These are phyloP conservation scores for Galago senegalensis DNA, from an alignment of 2,797 vertebrate genomes.

Conservation along the genomic window DNA sequence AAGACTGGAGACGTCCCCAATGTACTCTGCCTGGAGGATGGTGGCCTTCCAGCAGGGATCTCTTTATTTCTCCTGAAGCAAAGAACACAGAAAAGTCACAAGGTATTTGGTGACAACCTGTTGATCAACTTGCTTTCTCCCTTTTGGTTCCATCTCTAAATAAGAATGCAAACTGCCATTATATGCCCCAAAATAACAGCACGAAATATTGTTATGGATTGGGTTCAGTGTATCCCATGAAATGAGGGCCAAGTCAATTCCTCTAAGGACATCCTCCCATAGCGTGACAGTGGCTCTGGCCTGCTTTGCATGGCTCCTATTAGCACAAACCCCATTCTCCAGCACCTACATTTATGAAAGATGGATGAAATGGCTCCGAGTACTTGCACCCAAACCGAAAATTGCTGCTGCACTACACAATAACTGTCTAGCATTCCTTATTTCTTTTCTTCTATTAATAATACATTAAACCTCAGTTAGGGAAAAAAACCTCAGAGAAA, in stretches of 20 bases:
- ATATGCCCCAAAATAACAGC: neutral
- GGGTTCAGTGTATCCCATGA: neutral
- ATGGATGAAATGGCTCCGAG: slow-evolving; percentile 43
- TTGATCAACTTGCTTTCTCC: neutral
- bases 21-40: neutral
- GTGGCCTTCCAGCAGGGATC: neutral
- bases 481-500: slow-evolving; percentile 60
- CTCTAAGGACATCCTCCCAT: neutral
- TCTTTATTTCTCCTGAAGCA: neutral
- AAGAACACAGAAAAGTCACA: neutral
- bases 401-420: slow-evolving; percentile 16
- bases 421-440: slow-evolving; percentile 5
- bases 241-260: neutral
- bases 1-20: neutral
- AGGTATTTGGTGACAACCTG: neutral
- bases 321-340: neutral
- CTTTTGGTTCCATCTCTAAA: neutral
- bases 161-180: slow-evolving; percentile 1
- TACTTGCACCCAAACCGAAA: slow-evolving; percentile 37
- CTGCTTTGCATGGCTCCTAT: neutral
- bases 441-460: slow-evolving; percentile 77
- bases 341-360: slow-evolving; percentile 46
- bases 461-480: slow-evolving; percentile 79
- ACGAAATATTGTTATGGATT: neutral
- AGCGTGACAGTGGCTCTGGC: neutral